Percentiles rank a stretch among this genome's conserved stretches.
phyloP scores from a whole-genome alignment of 2,888 invertebrate species.

The Panorpa germanica region DNA sequence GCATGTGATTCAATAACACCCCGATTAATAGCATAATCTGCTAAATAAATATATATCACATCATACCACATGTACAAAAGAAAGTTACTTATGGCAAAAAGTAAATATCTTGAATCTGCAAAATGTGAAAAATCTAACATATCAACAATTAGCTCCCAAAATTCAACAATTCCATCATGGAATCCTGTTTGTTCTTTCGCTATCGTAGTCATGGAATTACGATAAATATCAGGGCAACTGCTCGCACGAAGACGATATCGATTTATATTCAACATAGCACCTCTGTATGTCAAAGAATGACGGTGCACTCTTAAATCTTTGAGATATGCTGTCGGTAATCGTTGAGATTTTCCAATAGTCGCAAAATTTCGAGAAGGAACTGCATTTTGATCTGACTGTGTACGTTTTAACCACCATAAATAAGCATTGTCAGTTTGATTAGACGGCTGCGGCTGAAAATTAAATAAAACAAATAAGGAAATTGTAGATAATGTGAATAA shows the following conservation, averaged over 20 bases:
- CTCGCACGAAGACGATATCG: conserved; percentile 63
- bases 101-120: conserved; percentile 46
- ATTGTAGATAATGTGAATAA: conserved; percentile 1
- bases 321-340: conserved; percentile 42
- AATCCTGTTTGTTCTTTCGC: conserved; percentile 61
- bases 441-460: conserved; percentile 11
- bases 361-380: conserved; percentile 8
- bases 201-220: conserved; percentile 70
- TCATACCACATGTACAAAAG: conserved; percentile 85
- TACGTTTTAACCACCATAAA: conserved; percentile 8
- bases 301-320: conserved; percentile 56
- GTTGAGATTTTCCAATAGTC: too few species aligned
- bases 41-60: conserved; percentile 80
- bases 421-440: conserved; percentile 2
- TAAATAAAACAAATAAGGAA: conserved; percentile 4
- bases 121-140: conserved; percentile 71
- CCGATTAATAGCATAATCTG: conserved; percentile 55
- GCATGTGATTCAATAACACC: conserved; percentile 54
- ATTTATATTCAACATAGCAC: conserved; percentile 71
- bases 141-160: conserved; percentile 56
- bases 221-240: conserved; percentile 79
- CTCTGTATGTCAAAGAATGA: conserved; percentile 64
- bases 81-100: conserved; percentile 77
- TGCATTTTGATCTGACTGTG: conserved; percentile 10
- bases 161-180: conserved; percentile 56